phyloP scores from a whole-genome alignment of 1,140 invertebrate genomes.

The Holotrichia oblita region DNA sequence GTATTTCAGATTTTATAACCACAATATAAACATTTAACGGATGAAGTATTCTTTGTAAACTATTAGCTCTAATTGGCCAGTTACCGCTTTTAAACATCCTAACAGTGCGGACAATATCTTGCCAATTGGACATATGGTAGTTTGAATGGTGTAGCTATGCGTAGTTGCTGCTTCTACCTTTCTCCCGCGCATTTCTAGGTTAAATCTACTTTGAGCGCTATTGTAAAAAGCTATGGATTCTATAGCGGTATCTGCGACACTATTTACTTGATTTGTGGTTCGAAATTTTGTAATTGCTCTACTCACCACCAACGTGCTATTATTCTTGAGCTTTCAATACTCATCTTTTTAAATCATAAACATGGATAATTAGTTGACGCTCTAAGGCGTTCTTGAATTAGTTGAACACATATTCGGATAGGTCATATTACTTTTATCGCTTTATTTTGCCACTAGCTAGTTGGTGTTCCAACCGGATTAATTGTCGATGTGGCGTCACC shows the following conservation, averaged over 20 bases:
- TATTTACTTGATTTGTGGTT: not conserved
- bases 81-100: no score
- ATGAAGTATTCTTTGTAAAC: no score
- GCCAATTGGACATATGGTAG: no score
- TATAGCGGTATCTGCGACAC: not conserved
- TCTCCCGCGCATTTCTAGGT: not conserved
- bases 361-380: not conserved
- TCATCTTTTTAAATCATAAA: not conserved
- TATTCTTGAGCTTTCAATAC: not conserved
- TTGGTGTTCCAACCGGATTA: not conserved
- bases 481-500: not conserved
- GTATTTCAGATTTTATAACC: no score
- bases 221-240: not conserved
- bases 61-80: no score
- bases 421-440: not conserved
- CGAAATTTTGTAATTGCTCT: not conserved
- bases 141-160: no score
- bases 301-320: not conserved
- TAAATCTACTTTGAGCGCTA: not conserved
- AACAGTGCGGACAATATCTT: no score
- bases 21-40: no score
- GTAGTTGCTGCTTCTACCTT: no score
- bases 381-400: not conserved
- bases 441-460: not conserved
- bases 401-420: not conserved